These are phyloP conservation scores for Acanthococcus lagerstroemiae DNA, from an alignment of 2,888 invertebrate genomes.

Conservation along the genomic window DNA sequence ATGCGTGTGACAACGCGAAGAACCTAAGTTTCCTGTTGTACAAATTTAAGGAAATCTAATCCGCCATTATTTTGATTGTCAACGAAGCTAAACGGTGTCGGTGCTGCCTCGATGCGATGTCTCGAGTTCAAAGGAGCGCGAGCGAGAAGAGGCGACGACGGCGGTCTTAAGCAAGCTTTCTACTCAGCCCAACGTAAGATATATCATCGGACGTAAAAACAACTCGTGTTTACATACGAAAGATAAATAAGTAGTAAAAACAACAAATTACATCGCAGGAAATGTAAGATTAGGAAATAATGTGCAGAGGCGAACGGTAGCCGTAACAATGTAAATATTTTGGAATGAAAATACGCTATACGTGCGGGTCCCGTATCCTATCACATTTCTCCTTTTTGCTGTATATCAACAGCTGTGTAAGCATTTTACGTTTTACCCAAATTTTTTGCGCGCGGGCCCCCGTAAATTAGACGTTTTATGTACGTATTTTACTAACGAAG, in stretches of 20 bases:
- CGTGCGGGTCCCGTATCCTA: conserved; percentile 26
- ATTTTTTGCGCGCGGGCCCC: too few relatives aligned
- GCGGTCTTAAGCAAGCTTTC: background rate
- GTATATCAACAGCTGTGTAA: conserved; percentile 24
- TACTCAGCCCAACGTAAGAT: background rate
- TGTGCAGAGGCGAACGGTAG: conserved; percentile 5
- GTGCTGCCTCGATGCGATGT: background rate
- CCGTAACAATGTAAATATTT: conserved; percentile 30
- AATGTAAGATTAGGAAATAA: conserved; percentile 21
- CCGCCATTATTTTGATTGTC: conserved; percentile 13
- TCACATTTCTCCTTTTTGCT: conserved; percentile 11
- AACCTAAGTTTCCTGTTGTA: too few relatives aligned
- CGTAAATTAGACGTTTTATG: too few relatives aligned
- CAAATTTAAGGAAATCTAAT: conserved; percentile 1
- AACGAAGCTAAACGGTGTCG: conserved; percentile 5
- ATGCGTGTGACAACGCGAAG: too few relatives aligned
- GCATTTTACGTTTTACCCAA: conserved; percentile 11
- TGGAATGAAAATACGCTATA: conserved; percentile 24
- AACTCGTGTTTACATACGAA: conserved; percentile 25
- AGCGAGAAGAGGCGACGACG: background rate
- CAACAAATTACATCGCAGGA: conserved; percentile 26
- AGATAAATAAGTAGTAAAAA: conserved; percentile 26
- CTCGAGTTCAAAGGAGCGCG: background rate
- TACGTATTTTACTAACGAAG: too few relatives aligned
- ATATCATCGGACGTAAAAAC: conserved; percentile 20